Conservation (phyloP, 2,797 vertebrate species). For the Clarias fuscus region DNA sequence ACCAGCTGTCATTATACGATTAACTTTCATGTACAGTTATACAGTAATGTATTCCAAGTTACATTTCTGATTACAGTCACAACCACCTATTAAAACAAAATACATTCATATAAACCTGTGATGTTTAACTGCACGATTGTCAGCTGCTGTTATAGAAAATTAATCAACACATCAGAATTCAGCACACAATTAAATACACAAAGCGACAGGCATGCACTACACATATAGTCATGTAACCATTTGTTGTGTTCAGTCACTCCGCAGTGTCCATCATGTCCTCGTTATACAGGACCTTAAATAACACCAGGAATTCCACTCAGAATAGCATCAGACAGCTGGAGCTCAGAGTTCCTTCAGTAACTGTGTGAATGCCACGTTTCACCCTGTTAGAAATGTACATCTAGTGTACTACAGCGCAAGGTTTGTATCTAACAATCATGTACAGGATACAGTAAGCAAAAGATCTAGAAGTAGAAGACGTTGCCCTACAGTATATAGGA, state of each 20-base stretch:
- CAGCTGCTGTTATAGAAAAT: background rate
- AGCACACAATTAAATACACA: background rate
- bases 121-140: too few relatives aligned
- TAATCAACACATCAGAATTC: background rate
- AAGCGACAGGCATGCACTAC: background rate
- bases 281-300: background rate
- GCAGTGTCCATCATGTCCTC: background rate
- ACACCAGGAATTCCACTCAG: background rate
- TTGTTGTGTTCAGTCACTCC: constrained; percentile 20
- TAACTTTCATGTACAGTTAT: too few relatives aligned
- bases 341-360: background rate
- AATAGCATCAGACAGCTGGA: constrained; percentile 27
- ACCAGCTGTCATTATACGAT: too few relatives aligned
- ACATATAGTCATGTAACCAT: background rate
- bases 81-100: too few relatives aligned
- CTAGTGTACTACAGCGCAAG: background rate
- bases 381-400: background rate
- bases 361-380: background rate
- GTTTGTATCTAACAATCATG: background rate
- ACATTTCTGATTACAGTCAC: too few relatives aligned
- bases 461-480: too few relatives aligned
- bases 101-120: too few relatives aligned
- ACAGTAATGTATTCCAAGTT: too few relatives aligned
- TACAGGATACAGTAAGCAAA: background rate
- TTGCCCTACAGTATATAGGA: background rate